phyloP scores from a whole-genome alignment of 1,140 invertebrate genomes.

The Bombus waltoni region DNA sequence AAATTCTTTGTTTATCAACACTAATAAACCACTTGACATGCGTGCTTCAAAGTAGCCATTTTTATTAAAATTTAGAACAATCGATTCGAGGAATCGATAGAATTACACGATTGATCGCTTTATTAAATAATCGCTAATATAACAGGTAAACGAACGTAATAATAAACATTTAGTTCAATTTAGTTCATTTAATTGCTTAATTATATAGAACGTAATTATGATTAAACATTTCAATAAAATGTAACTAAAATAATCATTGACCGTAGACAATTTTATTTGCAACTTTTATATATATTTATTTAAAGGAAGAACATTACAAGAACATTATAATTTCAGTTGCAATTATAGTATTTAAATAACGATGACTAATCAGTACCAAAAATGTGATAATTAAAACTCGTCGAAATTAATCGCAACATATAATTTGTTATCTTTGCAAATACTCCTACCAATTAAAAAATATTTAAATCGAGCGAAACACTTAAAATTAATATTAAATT shows the following conservation, averaged over 20 bases:
- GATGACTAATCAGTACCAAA: background rate
- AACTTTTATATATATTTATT: slow-evolving; percentile 5
- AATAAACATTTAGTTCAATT: background rate
- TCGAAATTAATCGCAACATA: too few species aligned
- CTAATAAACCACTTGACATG: slow-evolving; percentile 13
- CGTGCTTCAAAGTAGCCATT: slow-evolving; percentile 47
- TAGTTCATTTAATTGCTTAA: background rate
- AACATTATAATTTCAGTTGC: background rate
- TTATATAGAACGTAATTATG: background rate
- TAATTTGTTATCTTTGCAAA: background rate
- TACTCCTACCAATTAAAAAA: background rate
- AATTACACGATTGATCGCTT: slow-evolving; percentile 24
- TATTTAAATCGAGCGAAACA: background rate
- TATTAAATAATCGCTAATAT: slow-evolving; percentile 24
- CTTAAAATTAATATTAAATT: background rate
- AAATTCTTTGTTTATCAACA: slow-evolving; percentile 64
- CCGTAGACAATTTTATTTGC: background rate
- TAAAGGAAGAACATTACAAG: background rate
- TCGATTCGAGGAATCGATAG: slow-evolving; percentile 58
- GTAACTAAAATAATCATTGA: background rate
- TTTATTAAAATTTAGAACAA: slow-evolving; percentile 49
- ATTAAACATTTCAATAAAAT: background rate
- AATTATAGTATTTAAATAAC: background rate
- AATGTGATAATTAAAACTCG: background rate
- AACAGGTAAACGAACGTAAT: slow-evolving; percentile 13